A percentile compares a stretch with the other conserved stretches of the same genome.
phyloP scores from a whole-genome alignment of 2,797 vertebrate species.

The Notolepis coatsorum region DNA sequence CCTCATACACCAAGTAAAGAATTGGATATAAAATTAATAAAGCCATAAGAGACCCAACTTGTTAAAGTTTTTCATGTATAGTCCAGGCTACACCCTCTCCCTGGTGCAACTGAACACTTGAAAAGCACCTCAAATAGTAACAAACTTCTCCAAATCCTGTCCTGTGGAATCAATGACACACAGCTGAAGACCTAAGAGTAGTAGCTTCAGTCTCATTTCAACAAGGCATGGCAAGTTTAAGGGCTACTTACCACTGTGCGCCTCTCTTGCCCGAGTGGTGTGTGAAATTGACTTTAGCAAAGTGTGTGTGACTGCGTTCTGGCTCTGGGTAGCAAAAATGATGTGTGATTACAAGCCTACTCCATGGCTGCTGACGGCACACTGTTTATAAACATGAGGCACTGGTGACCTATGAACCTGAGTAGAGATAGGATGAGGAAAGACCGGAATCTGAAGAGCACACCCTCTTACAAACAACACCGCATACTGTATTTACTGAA shows the following conservation, averaged over 20 bases:
- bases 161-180: background rate
- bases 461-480: slow-evolving; percentile 52
- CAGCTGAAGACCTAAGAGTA: background rate
- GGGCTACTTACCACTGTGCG: slow-evolving; percentile 66
- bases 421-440: slow-evolving; percentile 64
- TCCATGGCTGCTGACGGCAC: slow-evolving; percentile 46
- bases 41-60: background rate
- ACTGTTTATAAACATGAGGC: slow-evolving; percentile 81
- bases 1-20: background rate
- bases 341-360: slow-evolving; percentile 57
- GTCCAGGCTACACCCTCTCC: background rate
- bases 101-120: background rate
- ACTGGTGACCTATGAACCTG: slow-evolving; percentile 82
- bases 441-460: slow-evolving; percentile 56
- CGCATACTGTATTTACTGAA: slow-evolving; percentile 64
- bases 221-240: slow-evolving; percentile 5
- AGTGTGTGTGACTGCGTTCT: slow-evolving; percentile 20
- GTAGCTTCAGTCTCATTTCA: background rate
- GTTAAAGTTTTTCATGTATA: background rate
- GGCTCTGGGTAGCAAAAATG: slow-evolving; percentile 49
- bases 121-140: background rate
- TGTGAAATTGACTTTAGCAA: slow-evolving; percentile 46
- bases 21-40: background rate
- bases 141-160: background rate
- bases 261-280: slow-evolving; percentile 22